Evolutionary conservation across 2,113 vertebrate species (phyloP), one percentile per base, ranked within the genome.

Genomic region (Probosciger aterrimus): DNA sequence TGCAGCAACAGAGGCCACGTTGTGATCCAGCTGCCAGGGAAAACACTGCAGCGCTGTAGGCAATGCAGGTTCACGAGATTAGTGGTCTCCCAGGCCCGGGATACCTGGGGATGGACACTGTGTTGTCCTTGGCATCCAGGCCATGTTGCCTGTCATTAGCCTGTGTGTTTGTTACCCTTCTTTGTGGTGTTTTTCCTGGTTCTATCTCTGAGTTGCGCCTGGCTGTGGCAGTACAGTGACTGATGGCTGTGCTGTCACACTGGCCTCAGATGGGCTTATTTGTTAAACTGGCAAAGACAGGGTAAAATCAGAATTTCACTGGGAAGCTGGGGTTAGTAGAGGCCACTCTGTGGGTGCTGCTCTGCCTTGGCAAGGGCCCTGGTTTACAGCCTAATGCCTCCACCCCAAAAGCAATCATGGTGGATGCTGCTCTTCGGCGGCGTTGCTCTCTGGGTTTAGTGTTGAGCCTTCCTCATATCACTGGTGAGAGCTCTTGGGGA

Each of bases 21-120:
- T 86, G 92, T 82, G 60, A 41, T 22, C 47, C 71, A 1, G 50
- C 67, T 94, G 92, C 74, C 90, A 80, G 90, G 31, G 90, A 33
- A 92, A 92, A 89, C 4, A 62, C 4, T 35, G 28, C 83, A 18
- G 4, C 43, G 52, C 49, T 1, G 15, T 5, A 8, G 37, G 69
- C 44, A 76, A 52, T 4, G 52, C 57, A 31, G 65, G 57, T 24
- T 75, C 16, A 0, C 4, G 82, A 6, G 18, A 25, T 31, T 6
- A 17, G 52, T 3, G 87, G 2, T 25, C 30, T 67, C 46, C 64
- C 16, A 27, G 60, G 60, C 22, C 49, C 86, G n/a, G 59, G 69
- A 55, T 15, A 17, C 37, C 62, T 15, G 0, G 4, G 41, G 18
- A 68, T 27, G 1, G 7, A 35, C 35, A 2, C 44, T 2, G 6